These are phyloP conservation scores for Hydrolagus colliei DNA, from an alignment of 2,797 vertebrate species.

Conservation along the genomic window DNA sequence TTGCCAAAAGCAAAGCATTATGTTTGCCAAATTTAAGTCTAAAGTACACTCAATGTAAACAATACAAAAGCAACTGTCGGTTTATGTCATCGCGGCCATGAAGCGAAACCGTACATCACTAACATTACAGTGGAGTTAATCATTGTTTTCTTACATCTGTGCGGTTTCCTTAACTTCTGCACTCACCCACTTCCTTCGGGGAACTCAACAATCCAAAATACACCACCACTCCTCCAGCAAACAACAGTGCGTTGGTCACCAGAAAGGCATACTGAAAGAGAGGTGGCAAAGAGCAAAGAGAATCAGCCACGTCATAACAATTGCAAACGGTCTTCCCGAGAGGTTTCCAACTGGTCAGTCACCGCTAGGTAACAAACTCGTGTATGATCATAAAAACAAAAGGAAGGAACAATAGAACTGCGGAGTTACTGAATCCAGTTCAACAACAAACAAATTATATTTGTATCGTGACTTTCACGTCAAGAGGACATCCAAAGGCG, in stretches of 20 bases:
- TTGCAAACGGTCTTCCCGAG: no score
- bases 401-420: no score
- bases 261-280: slow-evolving; percentile 81
- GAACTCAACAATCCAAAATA: slow-evolving; percentile 89
- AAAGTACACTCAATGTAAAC: slow-evolving; percentile 47
- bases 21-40: slow-evolving; percentile 48
- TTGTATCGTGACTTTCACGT: no score
- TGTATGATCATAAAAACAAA: no score
- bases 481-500: no score
- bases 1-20: slow-evolving; percentile 40
- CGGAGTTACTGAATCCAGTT: no score
- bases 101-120: slow-evolving; percentile 30
- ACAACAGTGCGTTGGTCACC: slow-evolving; percentile 88
- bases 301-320: no score
- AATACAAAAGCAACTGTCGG: slow-evolving; percentile 34
- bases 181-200: slow-evolving; percentile 89
- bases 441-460: no score
- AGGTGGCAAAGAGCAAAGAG: no score
- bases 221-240: slow-evolving; percentile 83
- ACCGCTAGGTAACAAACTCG: no score
- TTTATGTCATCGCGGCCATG: slow-evolving; percentile 33
- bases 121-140: slow-evolving; percentile 31
- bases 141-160: not conserved
- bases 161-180: slow-evolving; percentile 21
- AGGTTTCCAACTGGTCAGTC: no score